Percentiles rank a stretch among this genome's conserved stretches.
These are phyloP conservation scores for Cosmorhoe ocellata DNA, from an alignment of 2,888 invertebrate species.

Conservation along the genomic window DNA sequence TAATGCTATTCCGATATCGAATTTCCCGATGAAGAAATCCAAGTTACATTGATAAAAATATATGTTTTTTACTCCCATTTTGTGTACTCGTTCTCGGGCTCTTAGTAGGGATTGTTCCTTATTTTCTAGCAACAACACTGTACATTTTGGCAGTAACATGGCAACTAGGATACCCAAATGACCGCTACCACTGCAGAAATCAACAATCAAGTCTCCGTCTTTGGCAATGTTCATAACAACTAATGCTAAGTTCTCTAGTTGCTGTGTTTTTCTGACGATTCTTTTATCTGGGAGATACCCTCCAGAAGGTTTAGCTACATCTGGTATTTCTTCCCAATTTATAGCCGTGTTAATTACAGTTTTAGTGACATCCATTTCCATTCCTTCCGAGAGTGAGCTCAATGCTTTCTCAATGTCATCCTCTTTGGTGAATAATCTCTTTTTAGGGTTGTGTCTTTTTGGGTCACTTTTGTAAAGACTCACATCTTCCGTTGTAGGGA, in stretches of 20 bases:
- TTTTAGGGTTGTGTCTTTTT: constrained; percentile 88
- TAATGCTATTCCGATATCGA: constrained; percentile 93
- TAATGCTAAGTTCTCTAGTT: constrained; percentile 91
- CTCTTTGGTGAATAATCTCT: constrained; percentile 89
- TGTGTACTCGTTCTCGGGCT: constrained; percentile 86
- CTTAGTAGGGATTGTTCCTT: constrained; percentile 92
- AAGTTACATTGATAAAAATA: constrained; percentile 93
- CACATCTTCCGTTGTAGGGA: constrained; percentile 80
- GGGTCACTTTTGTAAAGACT: constrained; percentile 91
- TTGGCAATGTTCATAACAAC: constrained; percentile 88
- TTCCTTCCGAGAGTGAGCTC: constrained; percentile 59
- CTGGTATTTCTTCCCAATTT: constrained; percentile 88
- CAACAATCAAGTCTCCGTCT: constrained; percentile 89
- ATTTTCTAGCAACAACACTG: constrained; percentile 93
- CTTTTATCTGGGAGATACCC: constrained; percentile 90
- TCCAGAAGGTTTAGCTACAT: constrained; percentile 88
- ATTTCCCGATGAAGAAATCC: constrained; percentile 91
- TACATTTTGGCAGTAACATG: constrained; percentile 88
- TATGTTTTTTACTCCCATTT: constrained; percentile 88
- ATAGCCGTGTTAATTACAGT: constrained; percentile 60
- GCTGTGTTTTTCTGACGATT: constrained; percentile 90
- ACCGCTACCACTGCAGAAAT: constrained; percentile 97
- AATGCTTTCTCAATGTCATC: constrained; percentile 86
- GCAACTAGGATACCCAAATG: constrained; percentile 95
- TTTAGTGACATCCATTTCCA: constrained; percentile 62